Evolutionary conservation across 2,113 vertebrate species (phyloP).

Genomic region (Himantopus leucocephalus): DNA sequence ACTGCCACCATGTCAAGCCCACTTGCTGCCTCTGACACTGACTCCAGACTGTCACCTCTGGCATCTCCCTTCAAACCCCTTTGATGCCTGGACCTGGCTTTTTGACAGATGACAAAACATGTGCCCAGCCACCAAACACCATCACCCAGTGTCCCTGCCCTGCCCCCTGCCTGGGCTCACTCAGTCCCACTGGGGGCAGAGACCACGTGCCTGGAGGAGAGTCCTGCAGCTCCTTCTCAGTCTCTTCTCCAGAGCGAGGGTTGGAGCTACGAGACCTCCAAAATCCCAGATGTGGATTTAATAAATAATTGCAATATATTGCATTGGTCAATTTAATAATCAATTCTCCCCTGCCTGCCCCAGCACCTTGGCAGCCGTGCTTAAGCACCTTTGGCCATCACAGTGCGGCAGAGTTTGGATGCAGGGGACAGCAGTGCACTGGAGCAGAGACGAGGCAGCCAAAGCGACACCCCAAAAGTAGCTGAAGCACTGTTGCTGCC

Average conservation of each 20-base stretch:
- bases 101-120: accelerated
- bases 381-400: background rate
- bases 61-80: background rate
- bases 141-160: too few species aligned
- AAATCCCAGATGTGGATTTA: background rate
- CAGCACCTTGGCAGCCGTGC: too few species aligned
- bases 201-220: accelerated
- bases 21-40: background rate
- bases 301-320: background rate
- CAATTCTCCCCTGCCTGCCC: background rate
- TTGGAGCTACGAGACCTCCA: background rate
- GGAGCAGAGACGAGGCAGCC: background rate
- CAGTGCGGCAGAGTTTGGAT: background rate
- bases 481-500: background rate
- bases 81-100: background rate
- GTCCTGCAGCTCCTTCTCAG: background rate
- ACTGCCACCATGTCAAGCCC: background rate
- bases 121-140: background rate
- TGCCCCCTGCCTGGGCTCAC: background rate
- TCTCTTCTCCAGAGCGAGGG: background rate
- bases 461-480: background rate
- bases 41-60: background rate
- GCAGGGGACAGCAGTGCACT: background rate
- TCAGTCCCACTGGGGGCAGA: accelerated
- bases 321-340: background rate